Evolutionary conservation across 2,113 vertebrate genomes (phyloP).

Genomic region (Indicator indicator): DNA sequence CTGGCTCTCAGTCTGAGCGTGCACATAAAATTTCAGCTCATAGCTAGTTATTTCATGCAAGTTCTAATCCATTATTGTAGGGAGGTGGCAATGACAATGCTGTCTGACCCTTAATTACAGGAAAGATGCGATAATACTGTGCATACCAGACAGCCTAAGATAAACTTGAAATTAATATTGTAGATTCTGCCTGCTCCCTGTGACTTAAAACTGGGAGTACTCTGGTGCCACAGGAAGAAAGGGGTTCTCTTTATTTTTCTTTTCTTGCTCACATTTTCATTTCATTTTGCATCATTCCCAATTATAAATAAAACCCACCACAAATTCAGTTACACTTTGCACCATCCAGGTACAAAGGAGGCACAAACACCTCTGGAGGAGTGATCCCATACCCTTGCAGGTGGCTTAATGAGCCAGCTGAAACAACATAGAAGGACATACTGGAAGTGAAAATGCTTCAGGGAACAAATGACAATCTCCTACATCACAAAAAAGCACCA

Average conservation of each 20-base stretch:
- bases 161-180: conserved; percentile 33
- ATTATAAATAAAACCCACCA: background rate
- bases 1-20: background rate
- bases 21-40: conserved; percentile 14
- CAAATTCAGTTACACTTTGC: background rate
- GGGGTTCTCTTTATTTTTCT: background rate
- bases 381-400: background rate
- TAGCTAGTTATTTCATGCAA: background rate
- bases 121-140: background rate
- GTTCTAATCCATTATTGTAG: conserved; percentile 23
- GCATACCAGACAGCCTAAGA: background rate
- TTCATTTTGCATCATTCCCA: background rate
- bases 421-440: background rate
- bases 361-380: background rate
- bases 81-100: background rate
- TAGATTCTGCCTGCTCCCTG: background rate
- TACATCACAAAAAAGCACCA: fast-evolving
- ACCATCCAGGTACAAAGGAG: background rate
- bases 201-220: background rate
- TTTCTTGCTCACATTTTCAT: background rate
- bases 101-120: conserved; percentile 52
- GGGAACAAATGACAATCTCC: background rate
- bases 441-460: background rate
- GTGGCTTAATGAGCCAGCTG: background rate
- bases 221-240: background rate